Conservation (phyloP, 2,797 vertebrate species). For the Semotilus atromaculatus region DNA sequence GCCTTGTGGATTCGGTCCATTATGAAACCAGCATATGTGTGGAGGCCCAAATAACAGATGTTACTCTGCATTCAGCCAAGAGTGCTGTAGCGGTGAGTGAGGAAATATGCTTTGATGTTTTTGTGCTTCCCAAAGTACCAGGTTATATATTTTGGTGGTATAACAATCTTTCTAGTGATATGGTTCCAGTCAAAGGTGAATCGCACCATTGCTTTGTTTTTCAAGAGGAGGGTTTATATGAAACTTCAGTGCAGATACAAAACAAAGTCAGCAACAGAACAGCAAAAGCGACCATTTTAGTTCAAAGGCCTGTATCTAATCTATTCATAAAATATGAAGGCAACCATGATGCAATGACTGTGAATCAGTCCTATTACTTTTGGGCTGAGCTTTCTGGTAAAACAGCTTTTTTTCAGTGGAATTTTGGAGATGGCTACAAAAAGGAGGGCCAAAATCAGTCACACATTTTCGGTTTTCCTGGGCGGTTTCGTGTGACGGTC, state of each 20-base stretch:
- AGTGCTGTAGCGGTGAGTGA: constrained; percentile 64
- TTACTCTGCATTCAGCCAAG: constrained; percentile 62
- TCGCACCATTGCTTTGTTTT: constrained; percentile 74
- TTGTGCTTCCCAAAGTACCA: constrained; percentile 62
- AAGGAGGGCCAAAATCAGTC: constrained; percentile 64
- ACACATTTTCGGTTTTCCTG: constrained; percentile 71
- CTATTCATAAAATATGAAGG: constrained; percentile 64
- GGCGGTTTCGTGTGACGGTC: constrained; percentile 68
- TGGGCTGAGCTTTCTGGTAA: constrained; percentile 66
- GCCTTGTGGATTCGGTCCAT: constrained; percentile 56
- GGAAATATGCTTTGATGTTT: constrained; percentile 69
- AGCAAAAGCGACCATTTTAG: constrained; percentile 61
- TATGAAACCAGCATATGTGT: constrained; percentile 70
- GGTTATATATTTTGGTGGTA: constrained; percentile 74
- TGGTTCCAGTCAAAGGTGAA: constrained; percentile 46
- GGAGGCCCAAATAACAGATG: constrained; percentile 65
- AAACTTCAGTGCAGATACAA: constrained; percentile 68
- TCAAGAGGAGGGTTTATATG: constrained; percentile 69
- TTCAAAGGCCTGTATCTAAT: constrained; percentile 71
- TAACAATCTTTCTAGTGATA: constrained; percentile 47
- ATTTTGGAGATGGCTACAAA: constrained; percentile 78
- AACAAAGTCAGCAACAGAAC: constrained; percentile 75
- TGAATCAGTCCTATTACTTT: constrained; percentile 68
- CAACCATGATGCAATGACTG: constrained; percentile 55
- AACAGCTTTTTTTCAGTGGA: constrained; percentile 75